phyloP scores from a whole-genome alignment of 2,797 vertebrate species.

The Acestrorhynchus altus region DNA sequence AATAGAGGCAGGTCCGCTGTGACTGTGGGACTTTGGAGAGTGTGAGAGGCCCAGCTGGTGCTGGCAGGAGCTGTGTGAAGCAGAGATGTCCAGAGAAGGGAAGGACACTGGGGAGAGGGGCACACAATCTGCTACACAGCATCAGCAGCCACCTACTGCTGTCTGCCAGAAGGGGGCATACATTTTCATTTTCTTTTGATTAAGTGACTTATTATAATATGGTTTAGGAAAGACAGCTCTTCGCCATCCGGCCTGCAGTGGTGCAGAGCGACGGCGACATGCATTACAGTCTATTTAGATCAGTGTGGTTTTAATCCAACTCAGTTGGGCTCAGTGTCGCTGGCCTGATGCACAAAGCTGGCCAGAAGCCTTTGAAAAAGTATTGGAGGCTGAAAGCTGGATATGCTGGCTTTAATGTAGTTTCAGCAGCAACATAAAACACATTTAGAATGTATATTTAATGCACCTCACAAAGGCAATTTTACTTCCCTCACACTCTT shows the following conservation, averaged over 20 bases:
- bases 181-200: conserved; percentile 31
- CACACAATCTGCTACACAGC: conserved; percentile 45
- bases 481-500: no score
- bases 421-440: no score
- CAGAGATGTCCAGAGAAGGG: conserved; percentile 44
- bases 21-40: conserved; percentile 38
- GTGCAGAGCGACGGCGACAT: not conserved
- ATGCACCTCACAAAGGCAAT: no score
- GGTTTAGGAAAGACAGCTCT: not conserved
- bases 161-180: conserved; percentile 54
- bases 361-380: no score
- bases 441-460: no score
- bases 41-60: conserved; percentile 52
- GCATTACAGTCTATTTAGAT: not conserved
- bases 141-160: conserved; percentile 15
- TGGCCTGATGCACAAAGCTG: not conserved
- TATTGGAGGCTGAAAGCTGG: no score
- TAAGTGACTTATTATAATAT: not conserved
- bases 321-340: not conserved
- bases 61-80: conserved; percentile 45
- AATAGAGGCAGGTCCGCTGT: conserved; percentile 42
- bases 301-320: not conserved
- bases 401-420: no score
- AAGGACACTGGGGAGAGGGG: conserved; percentile 27
- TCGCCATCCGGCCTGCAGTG: not conserved